Evolutionary conservation across 2,888 invertebrate genomes (phyloP).

Genomic region (Amphipoea lucens): DNA sequence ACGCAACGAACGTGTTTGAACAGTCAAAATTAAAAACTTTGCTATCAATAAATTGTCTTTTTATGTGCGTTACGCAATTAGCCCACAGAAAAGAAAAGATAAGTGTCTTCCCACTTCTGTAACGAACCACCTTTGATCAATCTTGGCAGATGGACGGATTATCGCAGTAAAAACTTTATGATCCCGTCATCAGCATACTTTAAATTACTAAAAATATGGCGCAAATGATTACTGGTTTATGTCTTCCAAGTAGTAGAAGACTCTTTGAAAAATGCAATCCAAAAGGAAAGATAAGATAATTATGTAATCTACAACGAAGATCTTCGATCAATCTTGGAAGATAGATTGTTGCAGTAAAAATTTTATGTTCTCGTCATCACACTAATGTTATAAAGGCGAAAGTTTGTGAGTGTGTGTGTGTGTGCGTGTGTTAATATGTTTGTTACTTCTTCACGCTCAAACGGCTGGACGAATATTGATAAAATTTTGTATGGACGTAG

Average conservation of each 20-base stretch:
- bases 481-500: too few species aligned
- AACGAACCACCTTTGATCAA: not conserved
- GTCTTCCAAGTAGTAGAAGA: not conserved
- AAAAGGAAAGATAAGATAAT: not conserved
- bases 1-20: too few species aligned
- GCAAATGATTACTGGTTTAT: not conserved
- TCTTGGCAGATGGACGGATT: not conserved
- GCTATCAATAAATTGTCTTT: not conserved
- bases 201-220: not conserved
- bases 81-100: not conserved
- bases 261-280: not conserved
- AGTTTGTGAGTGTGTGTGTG: too few species aligned
- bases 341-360: not conserved
- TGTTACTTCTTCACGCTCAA: too few species aligned
- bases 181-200: not conserved
- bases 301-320: not conserved
- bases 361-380: not conserved
- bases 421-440: too few species aligned
- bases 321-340: not conserved
- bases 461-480: too few species aligned
- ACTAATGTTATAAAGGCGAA: too few species aligned
- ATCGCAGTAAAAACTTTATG: not conserved
- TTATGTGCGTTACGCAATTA: not conserved
- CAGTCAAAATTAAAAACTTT: not conserved
- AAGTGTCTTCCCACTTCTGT: not conserved